Base-by-base conservation (phyloP, 2,113 vertebrate genomes). In the Atrichornis clamosus region DNA sequence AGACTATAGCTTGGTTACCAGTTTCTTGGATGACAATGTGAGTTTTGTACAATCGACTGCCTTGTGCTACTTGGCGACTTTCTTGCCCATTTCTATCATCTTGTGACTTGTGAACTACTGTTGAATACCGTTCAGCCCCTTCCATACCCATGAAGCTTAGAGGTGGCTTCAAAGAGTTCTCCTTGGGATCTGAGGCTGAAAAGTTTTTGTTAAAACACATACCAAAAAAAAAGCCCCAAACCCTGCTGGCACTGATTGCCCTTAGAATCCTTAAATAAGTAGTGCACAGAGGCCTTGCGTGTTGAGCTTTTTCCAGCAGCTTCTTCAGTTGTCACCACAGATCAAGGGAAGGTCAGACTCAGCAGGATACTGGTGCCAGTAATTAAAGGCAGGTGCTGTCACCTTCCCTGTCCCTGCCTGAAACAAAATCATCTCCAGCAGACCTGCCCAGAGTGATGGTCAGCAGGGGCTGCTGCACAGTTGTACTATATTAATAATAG, bases 31-130 rank as follows among this genome's bases (percentile, higher is more conserved):
- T 67, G 79, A 28, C 7, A 52, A 8, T 8, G 9, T 11, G 19
- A 30, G 9, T 76, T 92, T 37, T 55, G 23, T 69, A 50, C 64
- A 69, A 47, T 37, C 35, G 65, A 5, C 49, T 73, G 11, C 24
- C 26, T 62, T 23, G 2, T n/a, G n/a, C 30, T 68, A 17, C 9
- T 23, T 13, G 24, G 27, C 27, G 18, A 7, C 13, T 46, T n/a
- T 21, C 21, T 59, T 84, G 27, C 1, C 24, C 26, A 9, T 76
- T 53, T 70, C 16, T 7, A 10, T 52, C 42, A 53, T 46, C 35
- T 62, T 59, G 19, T 0, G 10, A 7, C 18, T 7, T 3, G 4
- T 33, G 37, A 32, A 11, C 15, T 75, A 1, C 17, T 46, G 6
- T 12, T 69, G 27, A 87, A 77, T 63, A 11, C 17, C 50, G 1